Conservation (phyloP, 2,888 invertebrate genomes). For the Seira sanloemensis region DNA sequence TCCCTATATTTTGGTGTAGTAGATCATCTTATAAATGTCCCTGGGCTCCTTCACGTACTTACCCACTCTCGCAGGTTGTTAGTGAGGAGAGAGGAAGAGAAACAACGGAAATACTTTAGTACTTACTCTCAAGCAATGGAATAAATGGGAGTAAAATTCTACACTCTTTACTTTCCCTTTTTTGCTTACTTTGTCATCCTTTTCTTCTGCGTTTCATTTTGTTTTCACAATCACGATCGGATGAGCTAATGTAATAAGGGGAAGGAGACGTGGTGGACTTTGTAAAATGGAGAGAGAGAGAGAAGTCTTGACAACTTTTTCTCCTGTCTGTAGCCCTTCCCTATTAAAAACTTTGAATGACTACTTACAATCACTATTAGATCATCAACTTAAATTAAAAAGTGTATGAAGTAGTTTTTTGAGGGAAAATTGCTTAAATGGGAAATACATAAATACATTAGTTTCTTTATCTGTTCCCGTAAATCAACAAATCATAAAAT, state of each 20-base stretch:
- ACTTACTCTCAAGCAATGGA: slow-evolving; percentile 39
- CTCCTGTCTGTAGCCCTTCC: too few species aligned
- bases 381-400: too few species aligned
- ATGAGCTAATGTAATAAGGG: slow-evolving; percentile 55
- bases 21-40: slow-evolving; percentile 48
- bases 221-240: slow-evolving; percentile 63
- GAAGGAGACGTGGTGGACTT: too few species aligned
- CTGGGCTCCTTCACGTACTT: slow-evolving; percentile 56
- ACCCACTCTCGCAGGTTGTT: neutral
- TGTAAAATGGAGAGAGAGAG: slow-evolving; percentile 29
- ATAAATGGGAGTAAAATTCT: slow-evolving; percentile 53
- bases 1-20: slow-evolving; percentile 21
- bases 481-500: slow-evolving; percentile 51
- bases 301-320: too few species aligned
- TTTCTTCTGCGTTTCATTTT: slow-evolving; percentile 42
- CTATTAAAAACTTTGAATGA: too few species aligned
- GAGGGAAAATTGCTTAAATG: too few species aligned
- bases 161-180: slow-evolving; percentile 35
- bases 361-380: too few species aligned
- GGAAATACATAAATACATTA: too few species aligned
- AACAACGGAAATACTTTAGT: slow-evolving; percentile 46
- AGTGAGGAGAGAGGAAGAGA: neutral
- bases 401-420: too few species aligned
- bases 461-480: too few species aligned
- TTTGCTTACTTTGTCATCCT: slow-evolving; percentile 56